Evolutionary conservation across 2,888 invertebrate genomes (phyloP).

Genomic region (Altica lythri): DNA sequence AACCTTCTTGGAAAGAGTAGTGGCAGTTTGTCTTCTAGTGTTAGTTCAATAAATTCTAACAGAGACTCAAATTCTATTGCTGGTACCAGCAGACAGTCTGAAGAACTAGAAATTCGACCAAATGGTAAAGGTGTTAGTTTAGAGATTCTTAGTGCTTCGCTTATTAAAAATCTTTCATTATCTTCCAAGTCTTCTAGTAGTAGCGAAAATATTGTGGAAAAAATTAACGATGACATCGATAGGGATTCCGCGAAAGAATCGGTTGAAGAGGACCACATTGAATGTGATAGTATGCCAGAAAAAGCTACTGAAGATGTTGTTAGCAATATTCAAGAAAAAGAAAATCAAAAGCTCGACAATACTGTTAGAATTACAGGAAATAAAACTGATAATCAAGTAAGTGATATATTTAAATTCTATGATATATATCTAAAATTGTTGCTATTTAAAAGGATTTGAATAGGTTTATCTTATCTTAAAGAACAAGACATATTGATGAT

Average conservation of each 20-base stretch:
- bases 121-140: constrained; percentile 32
- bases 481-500: too few species aligned
- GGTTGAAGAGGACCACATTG: constrained; percentile 37
- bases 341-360: constrained; percentile 22
- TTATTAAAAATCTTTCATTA: constrained; percentile 41
- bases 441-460: not conserved
- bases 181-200: constrained; percentile 43
- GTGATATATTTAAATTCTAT: too few species aligned
- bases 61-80: constrained; percentile 45
- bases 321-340: constrained; percentile 8
- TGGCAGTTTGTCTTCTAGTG: constrained; percentile 48
- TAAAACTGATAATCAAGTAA: constrained; percentile 22
- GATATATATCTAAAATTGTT: too few species aligned
- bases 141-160: constrained; percentile 41
- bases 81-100: constrained; percentile 46
- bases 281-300: constrained; percentile 35
- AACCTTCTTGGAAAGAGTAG: constrained; percentile 45
- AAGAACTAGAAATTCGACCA: constrained; percentile 37
- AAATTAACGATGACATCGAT: constrained; percentile 38
- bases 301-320: constrained; percentile 26
- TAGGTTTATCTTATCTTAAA: not conserved
- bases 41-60: constrained; percentile 46
- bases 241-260: constrained; percentile 34
- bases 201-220: constrained; percentile 43
- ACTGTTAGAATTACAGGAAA: constrained; percentile 14